Conservation (phyloP, 30 jellyfish, hydroid and myxozoan genomes). For the Hydractinia echinata region DNA sequence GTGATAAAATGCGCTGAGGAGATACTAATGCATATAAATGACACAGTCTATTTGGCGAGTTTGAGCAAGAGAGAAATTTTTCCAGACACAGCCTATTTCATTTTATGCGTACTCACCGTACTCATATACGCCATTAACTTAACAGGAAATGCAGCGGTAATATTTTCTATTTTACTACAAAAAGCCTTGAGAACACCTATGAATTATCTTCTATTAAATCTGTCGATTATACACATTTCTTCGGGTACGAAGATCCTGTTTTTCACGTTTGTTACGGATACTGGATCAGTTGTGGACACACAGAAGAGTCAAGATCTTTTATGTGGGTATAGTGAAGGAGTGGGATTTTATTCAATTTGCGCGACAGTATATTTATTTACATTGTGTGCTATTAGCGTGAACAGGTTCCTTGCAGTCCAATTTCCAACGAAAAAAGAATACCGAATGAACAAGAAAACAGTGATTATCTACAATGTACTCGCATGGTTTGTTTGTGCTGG, state of each 20-base stretch:
- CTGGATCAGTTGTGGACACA: slow-evolving; percentile 27
- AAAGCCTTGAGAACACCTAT: slow-evolving; percentile 56
- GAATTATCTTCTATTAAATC: slow-evolving; percentile 61
- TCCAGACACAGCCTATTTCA: background rate
- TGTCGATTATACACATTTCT: slow-evolving; percentile 58
- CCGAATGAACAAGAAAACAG: slow-evolving; percentile 57
- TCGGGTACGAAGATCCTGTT: slow-evolving; percentile 48
- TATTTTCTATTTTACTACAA: slow-evolving; percentile 46
- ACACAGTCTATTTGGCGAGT: background rate
- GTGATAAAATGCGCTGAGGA: too few species aligned
- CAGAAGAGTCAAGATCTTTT: slow-evolving; percentile 23
- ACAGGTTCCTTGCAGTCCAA: slow-evolving; percentile 65
- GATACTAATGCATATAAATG: background rate
- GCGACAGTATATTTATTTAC: slow-evolving; percentile 67
- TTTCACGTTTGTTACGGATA: slow-evolving; percentile 57
- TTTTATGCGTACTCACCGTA: background rate
- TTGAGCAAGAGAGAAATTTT: background rate
- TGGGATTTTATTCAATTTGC: slow-evolving; percentile 59
- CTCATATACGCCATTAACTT: background rate
- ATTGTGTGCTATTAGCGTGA: slow-evolving; percentile 62
- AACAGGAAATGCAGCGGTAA: slow-evolving; percentile 38
- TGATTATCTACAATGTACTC: slow-evolving; percentile 31
- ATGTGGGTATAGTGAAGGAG: slow-evolving; percentile 73
- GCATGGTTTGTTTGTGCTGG: slow-evolving; percentile 55
- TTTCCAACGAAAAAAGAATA: slow-evolving; percentile 59